Evolutionary conservation across 2,113 vertebrate genomes (phyloP).

Genomic region (Mustela nigripes): DNA sequence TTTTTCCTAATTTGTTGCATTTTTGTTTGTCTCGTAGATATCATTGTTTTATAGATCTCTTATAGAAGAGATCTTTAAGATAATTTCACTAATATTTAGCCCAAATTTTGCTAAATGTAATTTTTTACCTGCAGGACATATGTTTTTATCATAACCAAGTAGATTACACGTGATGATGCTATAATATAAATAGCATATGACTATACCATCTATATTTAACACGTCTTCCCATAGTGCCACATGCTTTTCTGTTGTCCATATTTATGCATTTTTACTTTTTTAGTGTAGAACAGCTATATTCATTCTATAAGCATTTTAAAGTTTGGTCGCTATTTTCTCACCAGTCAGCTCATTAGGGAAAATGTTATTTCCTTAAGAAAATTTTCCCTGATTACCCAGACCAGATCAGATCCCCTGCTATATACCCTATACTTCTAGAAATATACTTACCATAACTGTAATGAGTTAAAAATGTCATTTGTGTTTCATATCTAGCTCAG

Average conservation of each 20-base stretch:
- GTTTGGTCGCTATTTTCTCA: neutral
- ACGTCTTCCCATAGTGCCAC: neutral
- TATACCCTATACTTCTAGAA: neutral
- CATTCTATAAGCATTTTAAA: neutral
- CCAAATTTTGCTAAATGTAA: neutral
- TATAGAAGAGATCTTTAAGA: neutral
- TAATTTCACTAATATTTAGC: neutral
- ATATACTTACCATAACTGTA: neutral
- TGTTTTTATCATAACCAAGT: neutral
- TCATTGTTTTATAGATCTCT: neutral
- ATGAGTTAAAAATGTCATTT: neutral
- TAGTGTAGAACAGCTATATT: neutral
- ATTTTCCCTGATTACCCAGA: neutral
- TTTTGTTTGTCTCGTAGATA: neutral
- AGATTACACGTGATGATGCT: neutral
- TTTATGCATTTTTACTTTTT: neutral
- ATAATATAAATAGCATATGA: neutral
- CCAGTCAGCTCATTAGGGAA: neutral
- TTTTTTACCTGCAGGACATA: neutral
- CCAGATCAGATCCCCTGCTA: neutral
- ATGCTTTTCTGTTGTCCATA: neutral
- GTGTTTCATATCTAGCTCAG: neutral
- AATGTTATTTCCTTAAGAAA: neutral
- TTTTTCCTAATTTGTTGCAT: neutral
- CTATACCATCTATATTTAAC: neutral